phyloP scores from a whole-genome alignment of 2,888 invertebrate genomes.

The Steinernema hermaphroditum region DNA sequence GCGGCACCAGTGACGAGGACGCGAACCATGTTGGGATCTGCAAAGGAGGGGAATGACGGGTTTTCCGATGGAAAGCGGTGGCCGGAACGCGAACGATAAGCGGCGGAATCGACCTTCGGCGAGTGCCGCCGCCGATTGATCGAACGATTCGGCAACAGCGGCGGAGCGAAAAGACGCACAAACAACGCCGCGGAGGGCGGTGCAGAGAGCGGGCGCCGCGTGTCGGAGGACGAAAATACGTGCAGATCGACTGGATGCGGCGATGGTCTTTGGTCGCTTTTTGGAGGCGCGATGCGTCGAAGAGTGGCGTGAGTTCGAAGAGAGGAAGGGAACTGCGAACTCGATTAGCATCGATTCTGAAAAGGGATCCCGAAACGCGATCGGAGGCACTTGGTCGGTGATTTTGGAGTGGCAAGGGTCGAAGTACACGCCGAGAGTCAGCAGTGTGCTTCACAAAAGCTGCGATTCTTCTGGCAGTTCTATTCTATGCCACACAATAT shows the following conservation, averaged over 20 bases:
- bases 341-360: no score
- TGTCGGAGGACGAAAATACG: slow-evolving; percentile 19
- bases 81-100: neutral
- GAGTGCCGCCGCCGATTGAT: slow-evolving; percentile 17
- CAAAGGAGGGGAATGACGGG: neutral
- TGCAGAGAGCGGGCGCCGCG: neutral
- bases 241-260: slow-evolving; percentile 1
- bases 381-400: no score
- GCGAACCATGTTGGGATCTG: slow-evolving; percentile 45
- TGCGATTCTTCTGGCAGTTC: no score
- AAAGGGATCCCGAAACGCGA: no score
- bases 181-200: slow-evolving; percentile 16
- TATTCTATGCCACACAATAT: no score
- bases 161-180: slow-evolving; percentile 19
- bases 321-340: neutral
- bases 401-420: no score
- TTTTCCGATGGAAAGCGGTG: neutral
- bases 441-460: no score
- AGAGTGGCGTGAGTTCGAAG: slow-evolving; percentile 22
- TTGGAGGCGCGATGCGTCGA: slow-evolving; percentile 6
- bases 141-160: neutral
- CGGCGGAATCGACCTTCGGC: neutral
- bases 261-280: slow-evolving; percentile 9
- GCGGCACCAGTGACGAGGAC: slow-evolving; percentile 91
- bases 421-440: no score